Conservation (phyloP, 2,797 vertebrate species). For the Molossus molossus region DNA sequence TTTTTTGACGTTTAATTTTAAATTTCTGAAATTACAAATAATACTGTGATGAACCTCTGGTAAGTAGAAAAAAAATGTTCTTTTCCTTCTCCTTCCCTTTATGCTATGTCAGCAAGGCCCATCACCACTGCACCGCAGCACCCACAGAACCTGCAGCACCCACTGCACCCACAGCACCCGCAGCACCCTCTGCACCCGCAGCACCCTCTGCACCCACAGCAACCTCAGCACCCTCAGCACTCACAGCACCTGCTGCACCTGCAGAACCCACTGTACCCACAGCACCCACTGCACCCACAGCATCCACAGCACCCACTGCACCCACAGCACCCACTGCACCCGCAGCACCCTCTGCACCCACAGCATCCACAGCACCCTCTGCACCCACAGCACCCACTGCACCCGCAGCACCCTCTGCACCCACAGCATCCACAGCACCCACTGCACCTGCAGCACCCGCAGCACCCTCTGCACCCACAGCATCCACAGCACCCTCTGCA, state of each 20-base stretch:
- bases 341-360: too few species aligned
- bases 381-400: too few species aligned
- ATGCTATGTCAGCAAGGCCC: background rate
- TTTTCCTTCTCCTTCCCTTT: background rate
- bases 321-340: too few species aligned
- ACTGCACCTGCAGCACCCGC: background rate
- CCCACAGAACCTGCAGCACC: background rate
- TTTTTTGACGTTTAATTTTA: conserved; percentile 19
- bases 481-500: background rate
- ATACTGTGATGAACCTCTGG: background rate
- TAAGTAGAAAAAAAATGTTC: background rate
- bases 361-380: too few species aligned
- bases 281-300: too few species aligned
- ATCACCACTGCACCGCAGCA: too few species aligned
- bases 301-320: too few species aligned
- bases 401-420: too few species aligned
- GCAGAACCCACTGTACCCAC: too few species aligned
- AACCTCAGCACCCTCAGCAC: background rate
- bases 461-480: background rate
- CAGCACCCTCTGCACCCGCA: background rate
- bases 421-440: background rate
- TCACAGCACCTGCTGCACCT: too few species aligned
- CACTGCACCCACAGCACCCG: background rate
- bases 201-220: background rate
- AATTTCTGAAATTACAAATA: conserved; percentile 46